Conservation (phyloP, 2,888 invertebrate genomes). For the Leptura quadrifasciata region DNA sequence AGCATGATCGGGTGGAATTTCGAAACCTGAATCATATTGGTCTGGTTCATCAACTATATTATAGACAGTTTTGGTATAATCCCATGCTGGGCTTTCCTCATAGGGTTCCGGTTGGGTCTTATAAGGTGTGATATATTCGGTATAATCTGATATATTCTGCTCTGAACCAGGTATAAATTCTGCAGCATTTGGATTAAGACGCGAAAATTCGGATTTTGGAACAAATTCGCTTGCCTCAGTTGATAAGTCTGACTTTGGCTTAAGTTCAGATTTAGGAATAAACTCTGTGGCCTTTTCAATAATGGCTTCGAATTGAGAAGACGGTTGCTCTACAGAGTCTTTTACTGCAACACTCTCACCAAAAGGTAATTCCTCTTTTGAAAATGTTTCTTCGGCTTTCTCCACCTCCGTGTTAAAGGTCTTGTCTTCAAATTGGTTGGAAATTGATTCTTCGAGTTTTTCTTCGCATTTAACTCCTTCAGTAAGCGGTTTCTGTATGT, state of each 20-base stretch:
- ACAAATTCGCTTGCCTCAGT: conserved; percentile 66
- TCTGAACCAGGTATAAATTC: conserved; percentile 69
- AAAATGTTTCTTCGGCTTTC: background rate
- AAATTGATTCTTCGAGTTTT: background rate
- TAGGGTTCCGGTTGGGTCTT: conserved; percentile 42
- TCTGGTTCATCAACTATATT: conserved; percentile 56
- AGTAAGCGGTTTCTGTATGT: background rate
- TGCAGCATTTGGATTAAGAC: conserved; percentile 71
- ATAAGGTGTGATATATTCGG: conserved; percentile 42
- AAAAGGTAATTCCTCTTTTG: background rate
- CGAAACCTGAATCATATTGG: conserved; percentile 62
- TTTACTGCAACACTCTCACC: background rate
- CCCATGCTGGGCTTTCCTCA: conserved; percentile 55
- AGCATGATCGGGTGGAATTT: conserved; percentile 66
- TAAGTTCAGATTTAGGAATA: conserved; percentile 63
- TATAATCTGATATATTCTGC: conserved; percentile 43
- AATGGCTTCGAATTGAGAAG: conserved; percentile 68
- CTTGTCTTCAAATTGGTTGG: background rate
- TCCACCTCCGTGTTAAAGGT: background rate
- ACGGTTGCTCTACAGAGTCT: conserved; percentile 33
- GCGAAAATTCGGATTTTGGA: conserved; percentile 65
- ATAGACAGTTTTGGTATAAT: conserved; percentile 61
- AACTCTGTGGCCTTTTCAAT: conserved; percentile 67
- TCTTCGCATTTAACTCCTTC: background rate
- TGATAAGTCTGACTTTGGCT: conserved; percentile 52